phyloP scores from a whole-genome alignment of 2,888 invertebrate genomes.

The Agrochola lychnidis region DNA sequence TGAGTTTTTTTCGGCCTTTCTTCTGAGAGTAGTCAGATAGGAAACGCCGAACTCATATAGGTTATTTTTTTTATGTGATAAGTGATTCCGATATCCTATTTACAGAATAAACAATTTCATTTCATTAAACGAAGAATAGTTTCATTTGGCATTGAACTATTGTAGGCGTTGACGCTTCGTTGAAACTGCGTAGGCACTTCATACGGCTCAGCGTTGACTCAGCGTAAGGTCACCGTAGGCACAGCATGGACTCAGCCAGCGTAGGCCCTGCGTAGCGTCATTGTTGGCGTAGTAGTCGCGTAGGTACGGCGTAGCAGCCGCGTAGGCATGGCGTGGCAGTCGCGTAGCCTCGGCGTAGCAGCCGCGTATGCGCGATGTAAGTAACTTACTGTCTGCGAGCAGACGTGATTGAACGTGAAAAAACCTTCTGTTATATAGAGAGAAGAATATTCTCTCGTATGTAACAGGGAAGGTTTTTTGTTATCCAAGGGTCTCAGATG shows the following conservation, averaged over 20 bases:
- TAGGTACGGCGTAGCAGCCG: background rate
- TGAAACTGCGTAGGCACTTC: background rate
- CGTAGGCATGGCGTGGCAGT: background rate
- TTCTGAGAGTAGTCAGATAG: no score
- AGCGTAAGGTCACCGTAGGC: background rate
- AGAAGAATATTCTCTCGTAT: no score
- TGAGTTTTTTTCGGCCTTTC: no score
- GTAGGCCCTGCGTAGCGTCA: no score
- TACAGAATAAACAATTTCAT: no score
- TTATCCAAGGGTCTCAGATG: background rate
- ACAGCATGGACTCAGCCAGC: background rate
- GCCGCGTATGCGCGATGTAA: background rate
- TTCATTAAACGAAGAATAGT: background rate
- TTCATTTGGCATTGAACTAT: background rate
- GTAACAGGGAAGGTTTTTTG: background rate
- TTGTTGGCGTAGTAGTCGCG: background rate
- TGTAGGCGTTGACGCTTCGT: background rate
- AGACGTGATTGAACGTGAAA: background rate
- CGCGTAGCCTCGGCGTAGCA: background rate
- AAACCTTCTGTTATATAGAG: no score
- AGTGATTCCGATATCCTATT: no score
- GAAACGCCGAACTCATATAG: no score
- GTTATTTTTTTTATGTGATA: no score
- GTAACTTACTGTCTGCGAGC: background rate
- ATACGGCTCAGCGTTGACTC: no score